A percentile compares a stretch with the other conserved stretches of the same genome.
Evolutionary conservation across 2,113 vertebrate genomes (phyloP).

Genomic region (Salvator merianae): DNA sequence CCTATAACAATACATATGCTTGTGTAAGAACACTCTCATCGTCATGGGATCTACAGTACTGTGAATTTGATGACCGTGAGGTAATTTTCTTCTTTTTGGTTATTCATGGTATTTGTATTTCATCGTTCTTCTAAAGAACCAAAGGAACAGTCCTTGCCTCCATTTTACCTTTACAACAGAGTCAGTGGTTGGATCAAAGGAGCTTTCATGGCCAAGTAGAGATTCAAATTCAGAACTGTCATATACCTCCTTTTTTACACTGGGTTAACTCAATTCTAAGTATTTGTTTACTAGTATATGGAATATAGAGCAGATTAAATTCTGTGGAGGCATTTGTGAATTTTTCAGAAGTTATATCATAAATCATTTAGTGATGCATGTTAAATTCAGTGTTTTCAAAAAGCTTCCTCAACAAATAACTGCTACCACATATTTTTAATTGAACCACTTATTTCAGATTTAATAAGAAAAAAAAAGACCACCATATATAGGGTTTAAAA

Average conservation of each 20-base stretch:
- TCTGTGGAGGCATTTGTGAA: slow-evolving; percentile 6
- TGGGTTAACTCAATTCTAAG: not conserved
- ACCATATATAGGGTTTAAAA: too few species aligned
- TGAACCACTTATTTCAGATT: not conserved
- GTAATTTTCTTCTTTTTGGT: slow-evolving; percentile 66
- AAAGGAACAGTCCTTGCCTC: too few species aligned
- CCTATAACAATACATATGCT: slow-evolving; percentile 95
- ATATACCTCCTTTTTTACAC: not conserved
- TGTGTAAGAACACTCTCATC: slow-evolving; percentile 89
- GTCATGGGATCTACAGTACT: slow-evolving; percentile 89
- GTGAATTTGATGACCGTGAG: slow-evolving; percentile 96
- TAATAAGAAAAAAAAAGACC: too few species aligned
- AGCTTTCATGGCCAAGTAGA: too few species aligned
- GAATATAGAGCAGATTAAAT: not conserved
- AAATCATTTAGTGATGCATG: slow-evolving; percentile 21
- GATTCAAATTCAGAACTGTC: too few species aligned
- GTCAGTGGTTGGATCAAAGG: too few species aligned
- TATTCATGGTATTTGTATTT: not conserved
- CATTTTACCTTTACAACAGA: too few species aligned
- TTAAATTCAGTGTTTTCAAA: slow-evolving; percentile 11
- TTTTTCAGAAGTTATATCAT: slow-evolving; percentile 25
- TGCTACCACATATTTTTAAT: not conserved
- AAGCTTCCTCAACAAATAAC: not conserved
- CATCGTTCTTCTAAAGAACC: too few species aligned
- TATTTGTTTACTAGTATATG: not conserved